These are phyloP conservation scores for Polyploca ridens DNA, from an alignment of 2,888 invertebrate genomes.

Conservation along the genomic window DNA sequence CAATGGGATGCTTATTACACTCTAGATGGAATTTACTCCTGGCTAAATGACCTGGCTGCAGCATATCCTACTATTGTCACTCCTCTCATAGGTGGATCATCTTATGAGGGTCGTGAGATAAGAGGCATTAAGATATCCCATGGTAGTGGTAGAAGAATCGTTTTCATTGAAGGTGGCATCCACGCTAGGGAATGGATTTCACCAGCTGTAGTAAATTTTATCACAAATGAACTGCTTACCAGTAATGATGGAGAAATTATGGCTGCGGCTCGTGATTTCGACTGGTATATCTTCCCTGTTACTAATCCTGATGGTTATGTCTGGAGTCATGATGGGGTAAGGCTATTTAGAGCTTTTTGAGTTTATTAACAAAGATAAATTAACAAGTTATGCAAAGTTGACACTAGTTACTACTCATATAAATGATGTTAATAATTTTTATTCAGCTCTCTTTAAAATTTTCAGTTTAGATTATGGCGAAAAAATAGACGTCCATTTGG, in stretches of 20 bases:
- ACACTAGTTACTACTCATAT: neutral
- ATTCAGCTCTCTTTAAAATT: constrained; percentile 17
- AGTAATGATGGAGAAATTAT: constrained; percentile 74
- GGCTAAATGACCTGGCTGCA: constrained; percentile 80
- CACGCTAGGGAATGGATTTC: constrained; percentile 92
- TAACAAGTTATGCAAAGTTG: neutral
- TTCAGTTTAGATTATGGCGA: constrained; percentile 88
- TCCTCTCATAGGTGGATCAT: constrained; percentile 62
- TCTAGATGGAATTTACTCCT: constrained; percentile 84
- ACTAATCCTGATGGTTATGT: constrained; percentile 92
- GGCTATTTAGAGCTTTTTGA: neutral
- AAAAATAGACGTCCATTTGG: constrained; percentile 84
- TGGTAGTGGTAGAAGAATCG: constrained; percentile 55
- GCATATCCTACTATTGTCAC: constrained; percentile 74
- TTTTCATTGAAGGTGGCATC: constrained; percentile 83
- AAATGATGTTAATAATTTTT: neutral
- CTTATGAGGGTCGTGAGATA: constrained; percentile 74
- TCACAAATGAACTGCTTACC: constrained; percentile 85
- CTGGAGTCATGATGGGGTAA: constrained; percentile 86
- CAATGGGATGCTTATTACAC: constrained; percentile 86
- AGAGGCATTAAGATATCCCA: constrained; percentile 79
- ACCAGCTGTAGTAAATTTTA: constrained; percentile 85
- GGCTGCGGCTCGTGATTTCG: constrained; percentile 81
- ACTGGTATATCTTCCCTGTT: constrained; percentile 91
- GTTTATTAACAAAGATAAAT: neutral